Percentiles rank a stretch among this genome's conserved stretches.
Conservation (phyloP, 1,140 invertebrate genomes). For the Saccostrea glomerata region DNA sequence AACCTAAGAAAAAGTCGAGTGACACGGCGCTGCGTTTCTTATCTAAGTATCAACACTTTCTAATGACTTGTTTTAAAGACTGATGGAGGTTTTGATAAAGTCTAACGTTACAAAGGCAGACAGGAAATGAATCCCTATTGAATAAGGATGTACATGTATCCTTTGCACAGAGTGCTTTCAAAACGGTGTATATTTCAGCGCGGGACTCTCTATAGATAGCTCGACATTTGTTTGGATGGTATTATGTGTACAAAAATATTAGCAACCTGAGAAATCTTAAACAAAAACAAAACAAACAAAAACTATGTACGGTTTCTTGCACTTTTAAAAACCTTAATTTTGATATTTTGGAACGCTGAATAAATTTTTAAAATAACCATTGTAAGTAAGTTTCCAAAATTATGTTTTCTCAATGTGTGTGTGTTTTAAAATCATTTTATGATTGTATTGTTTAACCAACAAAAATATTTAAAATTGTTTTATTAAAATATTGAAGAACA, state of each 20-base stretch:
- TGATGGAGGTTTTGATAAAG: neutral
- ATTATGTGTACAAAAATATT: too few species aligned
- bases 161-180: neutral
- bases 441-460: too few species aligned
- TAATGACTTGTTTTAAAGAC: conserved; percentile 14
- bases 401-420: too few species aligned
- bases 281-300: too few species aligned
- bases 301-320: too few species aligned
- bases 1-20: neutral
- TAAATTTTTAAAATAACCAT: too few species aligned
- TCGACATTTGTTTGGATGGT: neutral
- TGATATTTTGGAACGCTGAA: too few species aligned
- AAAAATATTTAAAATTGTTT: neutral
- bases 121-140: neutral
- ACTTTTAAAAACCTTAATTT: too few species aligned
- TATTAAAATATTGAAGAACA: neutral
- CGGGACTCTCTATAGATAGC: neutral
- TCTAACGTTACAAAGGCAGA: neutral
- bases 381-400: too few species aligned
- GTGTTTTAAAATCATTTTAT: too few species aligned
- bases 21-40: neutral
- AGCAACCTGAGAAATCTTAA: too few species aligned
- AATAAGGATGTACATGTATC: neutral
- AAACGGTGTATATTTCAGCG: neutral
- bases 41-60: conserved; percentile 1